Percentiles rank a stretch among this genome's conserved stretches.
Evolutionary conservation across 2,113 vertebrate species (phyloP).

Genomic region (Columba livia): DNA sequence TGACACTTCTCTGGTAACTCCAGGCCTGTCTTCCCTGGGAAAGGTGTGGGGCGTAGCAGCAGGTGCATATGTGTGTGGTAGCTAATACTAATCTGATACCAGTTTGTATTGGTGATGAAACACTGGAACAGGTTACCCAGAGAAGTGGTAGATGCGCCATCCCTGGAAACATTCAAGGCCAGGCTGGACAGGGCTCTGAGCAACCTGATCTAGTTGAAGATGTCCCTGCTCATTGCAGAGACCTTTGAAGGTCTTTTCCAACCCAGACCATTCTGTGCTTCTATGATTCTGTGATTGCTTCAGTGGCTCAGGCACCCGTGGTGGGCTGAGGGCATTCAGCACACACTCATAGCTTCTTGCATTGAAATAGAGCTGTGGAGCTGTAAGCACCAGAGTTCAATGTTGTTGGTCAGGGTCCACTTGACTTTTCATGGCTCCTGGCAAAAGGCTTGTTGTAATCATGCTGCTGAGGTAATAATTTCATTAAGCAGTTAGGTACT

Average conservation of each 20-base stretch:
- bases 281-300: background rate
- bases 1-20: background rate
- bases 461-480: background rate
- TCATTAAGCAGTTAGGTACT: background rate
- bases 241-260: too few species aligned
- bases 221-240: too few species aligned
- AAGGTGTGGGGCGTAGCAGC: rapidly evolving
- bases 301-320: rapidly evolving
- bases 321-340: background rate
- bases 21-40: background rate
- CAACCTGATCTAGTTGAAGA: too few species aligned
- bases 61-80: background rate
- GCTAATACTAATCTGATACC: background rate
- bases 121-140: too few species aligned
- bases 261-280: too few species aligned
- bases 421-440: background rate
- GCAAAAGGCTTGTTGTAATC: background rate
- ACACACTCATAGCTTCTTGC: background rate
- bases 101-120: background rate
- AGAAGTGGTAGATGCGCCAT: too few species aligned
- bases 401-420: background rate
- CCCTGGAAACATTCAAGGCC: too few species aligned
- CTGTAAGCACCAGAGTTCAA: background rate
- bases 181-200: too few species aligned
- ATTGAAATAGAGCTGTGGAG: too few species aligned